Evolutionary conservation across 2,888 invertebrate species (phyloP).

Genomic region (Ecdyonurus torrentis): DNA sequence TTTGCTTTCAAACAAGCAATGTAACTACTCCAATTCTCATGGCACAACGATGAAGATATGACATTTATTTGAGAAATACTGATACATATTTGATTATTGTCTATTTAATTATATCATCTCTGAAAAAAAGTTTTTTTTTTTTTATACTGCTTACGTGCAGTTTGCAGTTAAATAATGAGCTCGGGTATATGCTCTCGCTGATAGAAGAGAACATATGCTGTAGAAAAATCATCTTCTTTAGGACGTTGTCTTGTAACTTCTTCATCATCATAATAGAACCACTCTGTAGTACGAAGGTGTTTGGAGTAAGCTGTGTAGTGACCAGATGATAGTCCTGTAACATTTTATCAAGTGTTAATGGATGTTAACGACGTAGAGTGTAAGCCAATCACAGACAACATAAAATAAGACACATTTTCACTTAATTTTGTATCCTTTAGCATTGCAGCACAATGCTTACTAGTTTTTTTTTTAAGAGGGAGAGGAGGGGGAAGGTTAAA

Average conservation of each 20-base stretch:
- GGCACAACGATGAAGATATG: too few relatives aligned
- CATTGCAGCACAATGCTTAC: background rate
- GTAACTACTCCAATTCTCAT: too few relatives aligned
- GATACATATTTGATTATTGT: too few relatives aligned
- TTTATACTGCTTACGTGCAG: too few relatives aligned
- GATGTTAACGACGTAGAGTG: background rate
- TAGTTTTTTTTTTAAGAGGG: too few relatives aligned
- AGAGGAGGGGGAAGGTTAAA: too few relatives aligned
- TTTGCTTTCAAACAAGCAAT: too few relatives aligned
- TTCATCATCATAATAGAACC: constrained; percentile 45
- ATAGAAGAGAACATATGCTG: constrained; percentile 45
- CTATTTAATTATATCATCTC: too few relatives aligned
- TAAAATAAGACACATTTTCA: background rate
- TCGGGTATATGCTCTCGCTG: constrained; percentile 18
- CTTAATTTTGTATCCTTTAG: background rate
- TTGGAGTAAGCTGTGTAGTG: constrained; percentile 43
- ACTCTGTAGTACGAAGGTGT: constrained; percentile 34
- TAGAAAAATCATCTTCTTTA: constrained; percentile 37
- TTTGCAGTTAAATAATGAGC: background rate
- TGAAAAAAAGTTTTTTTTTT: too few relatives aligned
- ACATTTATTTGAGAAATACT: too few relatives aligned
- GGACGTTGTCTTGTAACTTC: constrained; percentile 34
- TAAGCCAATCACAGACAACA: too few relatives aligned
- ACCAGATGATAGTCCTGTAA: constrained; percentile 37
- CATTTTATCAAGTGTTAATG: background rate